Base-by-base conservation (phyloP, 2,113 vertebrate species). In the Leptodactylus fuscus region DNA sequence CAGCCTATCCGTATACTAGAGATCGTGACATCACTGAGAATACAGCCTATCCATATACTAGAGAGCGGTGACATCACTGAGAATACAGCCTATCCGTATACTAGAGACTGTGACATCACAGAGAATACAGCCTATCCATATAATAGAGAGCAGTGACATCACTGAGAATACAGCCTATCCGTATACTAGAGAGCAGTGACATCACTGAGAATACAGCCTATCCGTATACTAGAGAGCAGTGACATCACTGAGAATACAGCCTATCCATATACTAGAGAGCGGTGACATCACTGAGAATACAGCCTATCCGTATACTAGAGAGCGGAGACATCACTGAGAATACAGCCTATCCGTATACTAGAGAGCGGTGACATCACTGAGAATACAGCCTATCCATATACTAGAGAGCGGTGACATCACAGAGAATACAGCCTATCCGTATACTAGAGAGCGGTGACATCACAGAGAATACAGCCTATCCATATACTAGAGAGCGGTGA, bases 1-100 rank as follows among this genome's bases (percentile, higher is more conserved):
- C 24, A 29, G 24, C 60, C 60, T 65, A 65, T 65, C 27, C 60
- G 32, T 65, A n/a, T 29, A 67, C 29, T 67, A 34, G 29, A 20
- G 29, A 67, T 3, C 62, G 0, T 34, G 15, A 32, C 16, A 34
- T 67, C 62, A 34, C 15, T 67, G 29, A 67, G 29, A 34, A 34
- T 67, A n/a, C 55, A 60, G 55, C n/a, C 53, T 58, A n/a, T 58
- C 53, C 55, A 60, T 60, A n/a, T n/a, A n/a, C n/a, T n/a, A n/a
- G n/a, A n/a, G n/a, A n/a, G n/a, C n/a, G n/a, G n/a, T n/a, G n/a
- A n/a, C n/a, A n/a, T n/a, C n/a, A n/a, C n/a, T n/a, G 20, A 58
- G 49, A 9, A 44, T 44, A 44, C 27, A 58, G 27, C 24, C 27
- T 65, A 32, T 65, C 60, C 24, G 16, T 65, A n/a, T 13, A 32